Evolutionary conservation across 92 coral and sea anemone genomes (phyloP).

Genomic region (Virgularia gustaviana): DNA sequence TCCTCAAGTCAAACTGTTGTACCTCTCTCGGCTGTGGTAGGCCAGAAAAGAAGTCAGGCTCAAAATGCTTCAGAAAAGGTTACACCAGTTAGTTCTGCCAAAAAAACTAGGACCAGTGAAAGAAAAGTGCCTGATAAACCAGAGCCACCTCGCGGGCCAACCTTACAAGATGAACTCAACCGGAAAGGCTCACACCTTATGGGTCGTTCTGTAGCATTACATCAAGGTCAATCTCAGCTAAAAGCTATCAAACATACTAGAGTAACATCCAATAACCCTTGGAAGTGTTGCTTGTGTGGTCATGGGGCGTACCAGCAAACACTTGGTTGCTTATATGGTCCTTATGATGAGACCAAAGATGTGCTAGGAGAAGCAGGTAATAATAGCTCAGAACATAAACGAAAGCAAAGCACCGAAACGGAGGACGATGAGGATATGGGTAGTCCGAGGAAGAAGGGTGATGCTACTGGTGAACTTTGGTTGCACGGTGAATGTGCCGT

Average conservation of each 20-base stretch:
- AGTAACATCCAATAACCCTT: not conserved
- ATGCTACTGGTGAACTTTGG: slow-evolving; percentile 13
- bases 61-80: no score
- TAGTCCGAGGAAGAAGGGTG: not conserved
- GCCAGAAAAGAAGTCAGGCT: no score
- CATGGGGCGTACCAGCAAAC: not conserved
- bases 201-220: not conserved
- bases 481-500: slow-evolving; percentile 29
- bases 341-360: slow-evolving; percentile 8
- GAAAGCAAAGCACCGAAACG: not conserved
- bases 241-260: not conserved
- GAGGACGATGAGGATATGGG: not conserved
- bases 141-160: not conserved
- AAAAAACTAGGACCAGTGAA: no score
- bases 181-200: not conserved
- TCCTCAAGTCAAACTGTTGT: not conserved
- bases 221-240: not conserved
- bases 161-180: slow-evolving; percentile 7
- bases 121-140: no score
- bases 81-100: no score
- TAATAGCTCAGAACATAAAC: not conserved
- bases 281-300: slow-evolving; percentile 25
- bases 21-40: not conserved
- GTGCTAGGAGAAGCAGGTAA: not conserved
- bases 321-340: slow-evolving; percentile 27